Evolutionary conservation across 2,888 invertebrate species (phyloP).

Genomic region (Leuctra nigra): DNA sequence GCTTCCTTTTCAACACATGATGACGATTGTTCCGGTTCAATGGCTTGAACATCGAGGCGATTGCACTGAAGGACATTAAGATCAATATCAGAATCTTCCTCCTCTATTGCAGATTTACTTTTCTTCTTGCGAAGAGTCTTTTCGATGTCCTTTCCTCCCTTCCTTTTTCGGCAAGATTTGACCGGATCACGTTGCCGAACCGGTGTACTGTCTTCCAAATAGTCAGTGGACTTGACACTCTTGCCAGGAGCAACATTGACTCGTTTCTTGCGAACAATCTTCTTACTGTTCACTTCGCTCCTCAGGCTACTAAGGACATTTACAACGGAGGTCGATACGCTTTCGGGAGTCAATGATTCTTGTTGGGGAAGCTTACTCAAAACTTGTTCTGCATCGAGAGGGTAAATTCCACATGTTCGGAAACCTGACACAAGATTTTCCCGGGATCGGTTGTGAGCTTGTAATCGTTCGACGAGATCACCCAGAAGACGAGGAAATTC

Average conservation of each 20-base stretch:
- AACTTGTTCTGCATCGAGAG: slow-evolving; percentile 11
- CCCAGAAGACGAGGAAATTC: slow-evolving; percentile 29
- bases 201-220: neutral
- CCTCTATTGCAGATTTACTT: no score
- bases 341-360: neutral
- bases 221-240: neutral
- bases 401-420: slow-evolving; percentile 29
- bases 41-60: no score
- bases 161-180: no score
- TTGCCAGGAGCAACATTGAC: slow-evolving; percentile 15
- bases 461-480: slow-evolving; percentile 3
- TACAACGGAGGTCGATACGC: no score
- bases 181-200: no score
- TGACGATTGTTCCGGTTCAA: no score
- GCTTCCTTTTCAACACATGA: no score
- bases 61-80: no score
- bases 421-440: slow-evolving; percentile 30
- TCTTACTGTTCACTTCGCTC: neutral
- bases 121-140: no score
- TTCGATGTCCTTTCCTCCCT: no score
- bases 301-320: neutral
- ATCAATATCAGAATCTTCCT: no score
- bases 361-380: slow-evolving; percentile 9
- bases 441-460: slow-evolving; percentile 24
- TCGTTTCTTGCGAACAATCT: neutral